Evolutionary conservation across 1,140 invertebrate species (phyloP).

Genomic region (Calliopsis andreniformis): DNA sequence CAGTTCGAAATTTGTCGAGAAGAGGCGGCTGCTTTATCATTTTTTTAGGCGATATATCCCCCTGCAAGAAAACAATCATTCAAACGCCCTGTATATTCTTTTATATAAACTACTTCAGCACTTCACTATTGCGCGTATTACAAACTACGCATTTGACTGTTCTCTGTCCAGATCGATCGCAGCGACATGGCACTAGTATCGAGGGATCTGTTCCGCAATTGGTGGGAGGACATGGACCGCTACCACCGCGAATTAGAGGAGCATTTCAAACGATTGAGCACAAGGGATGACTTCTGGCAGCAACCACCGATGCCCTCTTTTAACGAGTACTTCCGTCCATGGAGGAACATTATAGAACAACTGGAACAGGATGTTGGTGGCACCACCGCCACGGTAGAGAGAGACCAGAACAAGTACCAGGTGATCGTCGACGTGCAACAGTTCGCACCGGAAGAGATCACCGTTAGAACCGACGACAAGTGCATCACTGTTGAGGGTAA

Average conservation of each 20-base stretch:
- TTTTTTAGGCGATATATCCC: too few relatives aligned
- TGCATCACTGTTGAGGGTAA: constrained; percentile 87
- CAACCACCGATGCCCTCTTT: constrained; percentile 24
- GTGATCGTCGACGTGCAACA: constrained; percentile 57
- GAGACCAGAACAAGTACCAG: constrained; percentile 29
- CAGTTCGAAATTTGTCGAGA: too few relatives aligned
- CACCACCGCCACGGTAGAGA: constrained; percentile 29
- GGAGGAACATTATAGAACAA: constrained; percentile 9
- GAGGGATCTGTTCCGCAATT: constrained; percentile 26
- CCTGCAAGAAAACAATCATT: too few relatives aligned
- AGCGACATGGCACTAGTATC: constrained; percentile 51
- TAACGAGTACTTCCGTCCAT: constrained; percentile 1
- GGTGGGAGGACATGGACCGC: constrained; percentile 56
- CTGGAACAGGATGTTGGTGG: constrained; percentile 24
- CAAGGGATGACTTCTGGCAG: neutral
- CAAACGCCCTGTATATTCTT: too few relatives aligned
- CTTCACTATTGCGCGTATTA: too few relatives aligned
- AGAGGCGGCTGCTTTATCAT: too few relatives aligned
- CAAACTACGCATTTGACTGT: neutral
- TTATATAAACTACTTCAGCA: too few relatives aligned
- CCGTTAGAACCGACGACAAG: constrained; percentile 83
- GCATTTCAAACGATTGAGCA: constrained; percentile 32
- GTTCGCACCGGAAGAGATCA: constrained; percentile 56
- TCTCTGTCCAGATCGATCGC: neutral
- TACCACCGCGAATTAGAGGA: constrained; percentile 53